Percentiles rank a stretch among this genome's conserved stretches.
Conservation (phyloP, 1,140 invertebrate species). For the Andrena cerasifolii region DNA sequence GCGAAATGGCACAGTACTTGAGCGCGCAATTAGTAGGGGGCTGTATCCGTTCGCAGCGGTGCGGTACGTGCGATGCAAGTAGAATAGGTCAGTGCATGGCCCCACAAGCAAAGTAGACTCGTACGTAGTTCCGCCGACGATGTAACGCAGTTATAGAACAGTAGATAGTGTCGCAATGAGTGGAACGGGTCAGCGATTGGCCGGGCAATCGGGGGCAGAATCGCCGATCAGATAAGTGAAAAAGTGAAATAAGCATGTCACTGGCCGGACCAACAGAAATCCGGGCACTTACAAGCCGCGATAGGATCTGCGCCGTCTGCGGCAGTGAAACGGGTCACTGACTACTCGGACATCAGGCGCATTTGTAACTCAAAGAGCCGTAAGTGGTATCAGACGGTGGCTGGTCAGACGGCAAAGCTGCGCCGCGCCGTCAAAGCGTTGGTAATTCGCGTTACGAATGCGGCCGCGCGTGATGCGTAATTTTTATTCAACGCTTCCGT, state of each 20-base stretch:
- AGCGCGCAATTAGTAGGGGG: background rate
- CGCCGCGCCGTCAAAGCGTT: background rate
- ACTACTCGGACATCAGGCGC: too few species aligned
- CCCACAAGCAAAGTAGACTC: background rate
- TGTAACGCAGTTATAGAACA: too few species aligned
- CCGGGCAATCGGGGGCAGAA: too few species aligned
- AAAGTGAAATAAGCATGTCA: too few species aligned
- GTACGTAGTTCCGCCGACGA: background rate
- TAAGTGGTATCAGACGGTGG: background rate
- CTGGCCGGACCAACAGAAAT: too few species aligned
- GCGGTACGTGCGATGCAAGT: constrained; percentile 19
- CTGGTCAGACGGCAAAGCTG: background rate
- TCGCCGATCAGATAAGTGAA: too few species aligned
- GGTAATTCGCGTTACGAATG: background rate
- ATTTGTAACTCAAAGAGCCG: too few species aligned
- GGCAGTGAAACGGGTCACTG: too few species aligned
- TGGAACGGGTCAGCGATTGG: too few species aligned
- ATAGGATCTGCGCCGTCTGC: too few species aligned
- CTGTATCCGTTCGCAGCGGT: constrained; percentile 10
- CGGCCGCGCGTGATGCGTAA: background rate
- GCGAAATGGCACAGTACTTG: background rate
- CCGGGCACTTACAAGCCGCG: too few species aligned
- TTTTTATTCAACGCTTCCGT: background rate
- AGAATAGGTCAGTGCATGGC: background rate
- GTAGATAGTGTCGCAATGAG: too few species aligned